Base-by-base conservation (phyloP, 2,797 vertebrate species). In the Pelochelys cantorii region DNA sequence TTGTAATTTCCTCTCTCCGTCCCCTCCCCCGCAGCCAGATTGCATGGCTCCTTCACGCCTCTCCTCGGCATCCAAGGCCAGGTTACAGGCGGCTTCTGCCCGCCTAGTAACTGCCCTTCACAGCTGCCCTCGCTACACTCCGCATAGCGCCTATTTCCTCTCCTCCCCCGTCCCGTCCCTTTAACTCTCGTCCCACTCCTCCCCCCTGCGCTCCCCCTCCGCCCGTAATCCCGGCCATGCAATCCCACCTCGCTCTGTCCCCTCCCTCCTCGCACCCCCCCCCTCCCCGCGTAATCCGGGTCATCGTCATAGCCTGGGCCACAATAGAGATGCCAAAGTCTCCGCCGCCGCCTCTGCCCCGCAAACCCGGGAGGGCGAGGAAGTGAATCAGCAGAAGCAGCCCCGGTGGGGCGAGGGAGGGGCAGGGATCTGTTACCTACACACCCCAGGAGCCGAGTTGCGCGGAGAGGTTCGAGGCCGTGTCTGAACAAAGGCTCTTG, bases 401-500 rank as follows among this genome's bases (percentile, higher is more conserved):
- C 90, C 96, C 94, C 95, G 20, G 89, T 71, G 79, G 79, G 86
- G 84, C 52, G 80, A 22, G n/a, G 89, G 83, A 85, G n/a, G 68
- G 71, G 52, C 84, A 20, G 65, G 62, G 31, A n/a, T 65, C 62
- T 17, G 31, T 65, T n/a, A 8, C 62, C 62, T 55, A 86, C 80
- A 78, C 75, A 89, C 83, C 84, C 77, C 74, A 29, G 10, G 87
- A 57, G 85, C 31, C 81, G 85, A 54, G 75, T 57, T 83, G 86
- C 74, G 82, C 81, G 81, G 82, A 60, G 88, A 85, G 85, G 22
- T 60, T 75, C n/a, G 78, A 84, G 68, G 34, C 85, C 42, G 53
- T 11, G 53, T 54, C 53, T 92, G 96, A 98, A 98, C 98, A 99
- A 99, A 98, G 98, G 97, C 96, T 96, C 97, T 97, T 93, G 96